Evolutionary conservation across 2,888 invertebrate genomes (phyloP).

Genomic region (Hirtodrosophila confusa): DNA sequence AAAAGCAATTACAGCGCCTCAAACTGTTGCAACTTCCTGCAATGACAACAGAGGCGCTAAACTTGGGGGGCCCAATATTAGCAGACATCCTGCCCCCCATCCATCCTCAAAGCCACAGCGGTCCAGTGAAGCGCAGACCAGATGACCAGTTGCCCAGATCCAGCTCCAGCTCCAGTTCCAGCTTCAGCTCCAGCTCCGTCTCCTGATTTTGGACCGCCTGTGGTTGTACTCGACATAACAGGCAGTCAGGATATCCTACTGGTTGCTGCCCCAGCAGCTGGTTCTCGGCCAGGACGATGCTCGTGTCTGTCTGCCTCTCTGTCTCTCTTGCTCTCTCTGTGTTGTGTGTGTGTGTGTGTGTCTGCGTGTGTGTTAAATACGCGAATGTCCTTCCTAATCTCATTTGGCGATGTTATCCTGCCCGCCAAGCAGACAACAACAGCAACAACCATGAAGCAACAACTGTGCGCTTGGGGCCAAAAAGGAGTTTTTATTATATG

Average conservation of each 20-base stretch:
- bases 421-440: conserved; percentile 53
- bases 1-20: conserved; percentile 81
- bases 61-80: conserved; percentile 64
- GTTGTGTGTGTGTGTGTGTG: too few species aligned
- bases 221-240: conserved; percentile 67
- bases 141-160: conserved; percentile 10
- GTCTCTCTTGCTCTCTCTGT: conserved; percentile 14
- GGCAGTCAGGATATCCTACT: conserved; percentile 76
- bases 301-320: not conserved
- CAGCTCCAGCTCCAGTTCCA: conserved; percentile 8
- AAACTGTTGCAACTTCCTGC: conserved; percentile 79
- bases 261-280: conserved; percentile 40
- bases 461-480: conserved; percentile 42
- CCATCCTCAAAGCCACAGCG: conserved; percentile 20
- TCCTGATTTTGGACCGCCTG: conserved; percentile 39
- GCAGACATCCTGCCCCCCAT: conserved; percentile 28
- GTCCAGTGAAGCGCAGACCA: conserved; percentile 34
- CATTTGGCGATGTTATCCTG: conserved; percentile 77
- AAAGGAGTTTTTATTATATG: conserved; percentile 42
- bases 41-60: conserved; percentile 70
- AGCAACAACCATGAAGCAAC: conserved; percentile 47
- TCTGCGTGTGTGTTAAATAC: conserved; percentile 76
- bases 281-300: not conserved
- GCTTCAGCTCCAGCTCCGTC: conserved; percentile 35
- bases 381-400: conserved; percentile 82